These are phyloP conservation scores for Macrocentrus cingulum DNA, from an alignment of 1,140 invertebrate genomes.

Conservation along the genomic window DNA sequence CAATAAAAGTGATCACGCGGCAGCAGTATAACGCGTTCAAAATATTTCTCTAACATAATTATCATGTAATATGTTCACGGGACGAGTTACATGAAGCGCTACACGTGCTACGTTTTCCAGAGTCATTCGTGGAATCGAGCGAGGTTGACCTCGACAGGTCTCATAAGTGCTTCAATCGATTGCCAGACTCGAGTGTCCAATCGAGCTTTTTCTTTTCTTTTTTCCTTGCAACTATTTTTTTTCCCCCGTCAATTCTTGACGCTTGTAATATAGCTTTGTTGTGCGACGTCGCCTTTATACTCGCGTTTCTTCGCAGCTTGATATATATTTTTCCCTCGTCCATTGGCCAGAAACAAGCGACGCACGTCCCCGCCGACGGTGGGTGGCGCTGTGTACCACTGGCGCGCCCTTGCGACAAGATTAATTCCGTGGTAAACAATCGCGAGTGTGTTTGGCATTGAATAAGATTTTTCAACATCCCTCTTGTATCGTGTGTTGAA, in stretches of 20 bases:
- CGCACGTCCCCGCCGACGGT: not conserved
- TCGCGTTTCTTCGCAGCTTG: not conserved
- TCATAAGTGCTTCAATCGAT: conserved; percentile 23
- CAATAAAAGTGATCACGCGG: too few species aligned
- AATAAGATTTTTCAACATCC: too few species aligned
- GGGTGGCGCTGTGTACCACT: conserved; percentile 12
- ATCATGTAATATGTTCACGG: too few species aligned
- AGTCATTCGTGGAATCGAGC: conserved; percentile 26
- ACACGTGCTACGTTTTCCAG: conserved; percentile 23
- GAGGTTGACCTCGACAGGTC: conserved; percentile 22
- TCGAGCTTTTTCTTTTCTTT: conserved; percentile 3
- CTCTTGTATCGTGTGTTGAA: too few species aligned
- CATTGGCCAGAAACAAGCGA: conserved; percentile 1
- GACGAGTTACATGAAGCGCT: not conserved
- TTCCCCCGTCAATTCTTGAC: too few species aligned
- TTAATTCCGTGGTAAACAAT: conserved; percentile 17
- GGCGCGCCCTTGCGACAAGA: conserved; percentile 15
- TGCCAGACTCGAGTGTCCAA: conserved; percentile 4
- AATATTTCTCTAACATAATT: too few species aligned
- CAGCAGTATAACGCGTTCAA: too few species aligned
- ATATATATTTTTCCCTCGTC: not conserved
- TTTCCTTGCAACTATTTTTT: not conserved
- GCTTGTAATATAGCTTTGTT: too few species aligned
- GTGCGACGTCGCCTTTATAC: too few species aligned
- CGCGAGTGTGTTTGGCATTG: not conserved